Evolutionary conservation across 2,888 invertebrate genomes (phyloP), one percentile per base, ranked within the genome.

Genomic region (Platycnemis pennipes): DNA sequence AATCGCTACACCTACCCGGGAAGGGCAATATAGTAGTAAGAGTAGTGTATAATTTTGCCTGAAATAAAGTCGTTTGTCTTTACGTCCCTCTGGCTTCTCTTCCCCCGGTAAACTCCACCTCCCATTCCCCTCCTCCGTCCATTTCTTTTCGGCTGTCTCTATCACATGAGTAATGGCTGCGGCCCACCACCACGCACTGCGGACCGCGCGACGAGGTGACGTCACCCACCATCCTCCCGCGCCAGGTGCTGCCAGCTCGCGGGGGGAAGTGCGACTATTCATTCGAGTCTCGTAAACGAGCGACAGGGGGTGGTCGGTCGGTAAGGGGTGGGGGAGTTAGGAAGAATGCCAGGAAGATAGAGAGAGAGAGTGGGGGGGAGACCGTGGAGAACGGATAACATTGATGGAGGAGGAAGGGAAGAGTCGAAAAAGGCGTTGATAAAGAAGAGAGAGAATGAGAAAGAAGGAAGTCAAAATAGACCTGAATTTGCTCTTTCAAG

Each of bases 61-160:
- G 77, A 77, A 77, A 77, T 77, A 77, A 77, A 77, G 77, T 77
- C 77, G 77, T 77, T 77, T 77, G 77, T 77, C 77, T 77, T 77
- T 37, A 31, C 77, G 77, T 37, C 31, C 26, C 77, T 2, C 37
- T 8, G 13, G 11, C 49, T 19, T 3, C 49, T 11, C 19, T 19
- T 37, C 37, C 37, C 37, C 2, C 8, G 13, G 37, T 37, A 77
- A 77, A 69, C 69, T 87, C 22, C 5, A 16, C 22, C 87, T 87
- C 87, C 87, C 44, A 19, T 13, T 42, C 85, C 37, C 8, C 85
- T 26, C 26, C 8, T 26, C 87, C 45, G n/a, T n/a, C n/a, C 87
- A 45, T 87, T 44, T 45, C 44, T 46, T 87, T 46, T 87, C 46
- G 44, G 77, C 77, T 77, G 77, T 77, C 77, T 77, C 77, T 37